These are phyloP conservation scores for Epicauta chinensis DNA, from an alignment of 1,140 invertebrate species.

Conservation along the genomic window DNA sequence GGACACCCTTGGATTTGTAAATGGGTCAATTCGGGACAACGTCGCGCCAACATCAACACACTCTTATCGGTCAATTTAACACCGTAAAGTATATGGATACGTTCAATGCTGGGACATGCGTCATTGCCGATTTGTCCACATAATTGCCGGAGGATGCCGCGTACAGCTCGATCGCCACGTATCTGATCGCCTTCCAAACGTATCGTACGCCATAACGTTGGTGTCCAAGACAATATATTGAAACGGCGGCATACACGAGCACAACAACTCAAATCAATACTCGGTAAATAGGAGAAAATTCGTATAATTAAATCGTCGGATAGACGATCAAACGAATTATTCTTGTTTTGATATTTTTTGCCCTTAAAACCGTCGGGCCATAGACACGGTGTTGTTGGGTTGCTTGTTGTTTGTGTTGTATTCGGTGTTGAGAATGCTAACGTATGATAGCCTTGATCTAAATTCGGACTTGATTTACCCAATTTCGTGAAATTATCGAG, in stretches of 20 bases:
- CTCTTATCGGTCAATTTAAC: constrained; percentile 69
- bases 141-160: constrained; percentile 55
- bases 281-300: constrained; percentile 70
- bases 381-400: constrained; percentile 13
- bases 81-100: constrained; percentile 65
- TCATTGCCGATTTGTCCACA: constrained; percentile 52
- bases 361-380: constrained; percentile 37
- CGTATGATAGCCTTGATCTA: constrained; percentile 72
- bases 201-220: constrained; percentile 67
- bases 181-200: constrained; percentile 56
- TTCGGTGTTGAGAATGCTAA: constrained; percentile 52
- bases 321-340: constrained; percentile 47
- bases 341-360: constrained; percentile 34
- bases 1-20: constrained; percentile 64
- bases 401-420: constrained; percentile 12
- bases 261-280: constrained; percentile 69
- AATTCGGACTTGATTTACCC: constrained; percentile 50
- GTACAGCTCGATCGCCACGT: constrained; percentile 62
- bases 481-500: constrained; percentile 43
- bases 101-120: constrained; percentile 55
- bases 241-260: constrained; percentile 76
- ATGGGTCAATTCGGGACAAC: constrained; percentile 67
- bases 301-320: constrained; percentile 51
- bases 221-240: constrained; percentile 76
- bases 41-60: constrained; percentile 57